Percentiles rank a stretch among this genome's conserved stretches.
phyloP scores from a whole-genome alignment of 2,797 vertebrate species.

The Mus minutoides region DNA sequence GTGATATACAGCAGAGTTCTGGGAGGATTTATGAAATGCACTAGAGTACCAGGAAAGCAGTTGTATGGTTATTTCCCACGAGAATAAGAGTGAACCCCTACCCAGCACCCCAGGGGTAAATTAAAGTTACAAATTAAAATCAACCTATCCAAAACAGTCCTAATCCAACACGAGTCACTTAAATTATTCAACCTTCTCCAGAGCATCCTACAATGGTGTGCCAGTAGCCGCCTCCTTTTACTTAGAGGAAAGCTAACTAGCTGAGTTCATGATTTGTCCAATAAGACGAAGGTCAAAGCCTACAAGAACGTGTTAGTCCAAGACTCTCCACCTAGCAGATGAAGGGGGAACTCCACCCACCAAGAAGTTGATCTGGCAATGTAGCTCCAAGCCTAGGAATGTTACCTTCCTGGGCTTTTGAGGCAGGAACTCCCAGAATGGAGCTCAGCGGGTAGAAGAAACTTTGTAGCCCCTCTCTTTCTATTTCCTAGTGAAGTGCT shows the following conservation, averaged over 20 bases:
- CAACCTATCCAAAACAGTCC: background rate
- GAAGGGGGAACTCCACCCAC: background rate
- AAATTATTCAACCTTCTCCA: background rate
- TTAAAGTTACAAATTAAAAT: constrained; percentile 16
- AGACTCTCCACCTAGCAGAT: background rate
- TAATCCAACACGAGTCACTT: background rate
- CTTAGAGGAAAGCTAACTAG: background rate
- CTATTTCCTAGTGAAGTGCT: background rate
- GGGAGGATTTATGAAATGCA: background rate
- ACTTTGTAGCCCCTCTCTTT: background rate
- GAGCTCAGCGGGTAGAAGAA: background rate
- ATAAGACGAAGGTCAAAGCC: background rate
- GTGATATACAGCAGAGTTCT: background rate
- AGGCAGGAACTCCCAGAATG: background rate
- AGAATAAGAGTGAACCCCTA: background rate
- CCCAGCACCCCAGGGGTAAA: background rate
- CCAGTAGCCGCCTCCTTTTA: background rate
- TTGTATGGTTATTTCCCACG: background rate
- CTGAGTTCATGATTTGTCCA: background rate
- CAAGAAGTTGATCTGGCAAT: background rate
- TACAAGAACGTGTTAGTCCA: background rate
- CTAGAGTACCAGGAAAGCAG: background rate
- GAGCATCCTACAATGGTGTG: background rate
- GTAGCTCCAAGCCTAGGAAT: background rate
- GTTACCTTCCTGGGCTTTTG: background rate